A percentile compares a stretch with the other conserved stretches of the same genome.
Conservation (phyloP, 2,113 vertebrate species). For the Sinosuthora webbiana region DNA sequence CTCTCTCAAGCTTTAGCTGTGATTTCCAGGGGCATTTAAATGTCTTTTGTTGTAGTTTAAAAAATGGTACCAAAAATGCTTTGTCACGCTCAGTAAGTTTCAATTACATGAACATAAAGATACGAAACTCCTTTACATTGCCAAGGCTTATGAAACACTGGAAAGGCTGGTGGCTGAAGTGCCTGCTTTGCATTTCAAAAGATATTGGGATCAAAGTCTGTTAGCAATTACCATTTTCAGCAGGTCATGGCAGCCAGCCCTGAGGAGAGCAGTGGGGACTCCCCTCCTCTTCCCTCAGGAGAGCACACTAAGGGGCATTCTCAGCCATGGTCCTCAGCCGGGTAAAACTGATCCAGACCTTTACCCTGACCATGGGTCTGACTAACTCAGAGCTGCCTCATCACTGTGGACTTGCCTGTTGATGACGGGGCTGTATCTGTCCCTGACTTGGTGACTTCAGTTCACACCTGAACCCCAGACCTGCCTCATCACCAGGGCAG, state of each 20-base stretch:
- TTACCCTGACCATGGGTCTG: neutral
- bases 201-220: constrained; percentile 30
- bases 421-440: neutral
- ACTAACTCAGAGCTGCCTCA: accelerated
- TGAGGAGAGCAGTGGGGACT: neutral
- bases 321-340: accelerated
- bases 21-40: neutral
- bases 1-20: neutral
- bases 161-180: neutral
- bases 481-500: neutral
- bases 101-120: neutral
- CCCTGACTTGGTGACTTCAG: neutral
- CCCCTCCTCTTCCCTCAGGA: neutral
- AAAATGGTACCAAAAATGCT: neutral
- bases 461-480: neutral
- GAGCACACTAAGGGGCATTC: accelerated
- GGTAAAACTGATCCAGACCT: neutral
- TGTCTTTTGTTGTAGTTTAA: neutral
- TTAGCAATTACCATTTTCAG: neutral
- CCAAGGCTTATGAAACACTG: neutral
- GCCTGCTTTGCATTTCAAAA: constrained; percentile 33
- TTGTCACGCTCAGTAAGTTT: neutral
- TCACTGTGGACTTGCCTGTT: neutral
- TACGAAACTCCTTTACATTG: neutral
- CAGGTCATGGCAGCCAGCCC: neutral